Percentiles rank a stretch among this genome's conserved stretches.
Evolutionary conservation across 2,797 vertebrate genomes (phyloP).

Genomic region (Uromys caudimaculatus): DNA sequence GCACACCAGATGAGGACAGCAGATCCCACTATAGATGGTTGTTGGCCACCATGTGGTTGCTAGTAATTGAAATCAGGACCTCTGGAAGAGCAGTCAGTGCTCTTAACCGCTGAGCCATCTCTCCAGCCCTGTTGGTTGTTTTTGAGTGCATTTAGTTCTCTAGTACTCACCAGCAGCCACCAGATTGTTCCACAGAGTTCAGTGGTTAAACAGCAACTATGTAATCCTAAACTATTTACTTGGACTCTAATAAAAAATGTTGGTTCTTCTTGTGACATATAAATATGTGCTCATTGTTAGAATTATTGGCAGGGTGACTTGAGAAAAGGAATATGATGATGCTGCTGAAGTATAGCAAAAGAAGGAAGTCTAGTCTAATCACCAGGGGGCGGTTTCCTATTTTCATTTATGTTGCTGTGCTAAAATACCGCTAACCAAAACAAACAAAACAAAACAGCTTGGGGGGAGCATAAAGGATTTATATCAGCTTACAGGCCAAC

Average conservation of each 20-base stretch:
- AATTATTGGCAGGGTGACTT: constrained; percentile 19
- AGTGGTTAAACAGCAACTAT: constrained; percentile 24
- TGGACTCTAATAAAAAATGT: background rate
- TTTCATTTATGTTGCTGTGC: background rate
- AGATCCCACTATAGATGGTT: too few relatives aligned
- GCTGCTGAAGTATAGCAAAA: background rate
- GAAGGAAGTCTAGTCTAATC: background rate
- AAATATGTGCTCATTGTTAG: constrained; percentile 28
- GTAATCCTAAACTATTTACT: background rate
- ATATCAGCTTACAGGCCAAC: background rate
- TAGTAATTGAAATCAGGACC: too few relatives aligned
- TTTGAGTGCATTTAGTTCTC: background rate
- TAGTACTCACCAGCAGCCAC: background rate
- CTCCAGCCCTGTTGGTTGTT: background rate
- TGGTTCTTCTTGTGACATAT: background rate
- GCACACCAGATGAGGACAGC: too few relatives aligned
- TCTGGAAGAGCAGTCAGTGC: too few relatives aligned
- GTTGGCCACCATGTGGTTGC: too few relatives aligned
- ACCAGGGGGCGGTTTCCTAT: background rate
- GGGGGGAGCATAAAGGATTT: background rate
- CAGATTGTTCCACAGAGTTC: background rate
- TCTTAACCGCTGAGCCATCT: too few relatives aligned
- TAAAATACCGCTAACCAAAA: background rate
- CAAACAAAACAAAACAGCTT: background rate
- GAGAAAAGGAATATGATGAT: background rate